Conservation (phyloP, 2,888 invertebrate genomes). For the Thereva unica region DNA sequence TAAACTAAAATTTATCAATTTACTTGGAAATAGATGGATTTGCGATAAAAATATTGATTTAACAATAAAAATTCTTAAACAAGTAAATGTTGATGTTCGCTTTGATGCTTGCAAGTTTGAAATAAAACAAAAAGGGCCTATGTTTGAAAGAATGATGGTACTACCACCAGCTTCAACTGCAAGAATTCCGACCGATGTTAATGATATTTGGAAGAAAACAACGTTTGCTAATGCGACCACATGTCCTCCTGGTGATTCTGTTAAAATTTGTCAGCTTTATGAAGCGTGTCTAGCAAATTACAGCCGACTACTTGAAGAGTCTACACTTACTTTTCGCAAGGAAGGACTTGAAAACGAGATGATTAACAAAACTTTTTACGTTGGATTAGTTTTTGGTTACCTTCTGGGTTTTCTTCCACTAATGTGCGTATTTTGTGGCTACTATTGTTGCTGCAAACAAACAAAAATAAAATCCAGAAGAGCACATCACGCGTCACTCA, state of each 20-base stretch:
- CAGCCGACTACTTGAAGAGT: neutral
- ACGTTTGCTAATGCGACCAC: neutral
- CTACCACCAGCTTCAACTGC: conserved; percentile 36
- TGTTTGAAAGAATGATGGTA: conserved; percentile 51
- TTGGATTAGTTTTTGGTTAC: too few relatives aligned
- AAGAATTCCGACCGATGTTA: conserved; percentile 37
- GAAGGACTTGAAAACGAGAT: too few relatives aligned
- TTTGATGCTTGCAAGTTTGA: conserved; percentile 48
- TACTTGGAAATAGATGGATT: conserved; percentile 63
- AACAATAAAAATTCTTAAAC: conserved; percentile 47
- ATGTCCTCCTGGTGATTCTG: neutral
- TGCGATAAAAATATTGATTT: conserved; percentile 59
- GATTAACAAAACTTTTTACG: too few relatives aligned
- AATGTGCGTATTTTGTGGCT: too few relatives aligned
- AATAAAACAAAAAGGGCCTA: conserved; percentile 35
- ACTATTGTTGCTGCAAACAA: too few relatives aligned
- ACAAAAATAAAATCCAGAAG: too few relatives aligned
- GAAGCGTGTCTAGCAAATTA: conserved; percentile 19
- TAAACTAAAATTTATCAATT: conserved; percentile 61
- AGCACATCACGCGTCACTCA: too few relatives aligned
- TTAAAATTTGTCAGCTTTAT: conserved; percentile 23
- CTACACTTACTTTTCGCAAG: too few relatives aligned
- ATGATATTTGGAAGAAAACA: conserved; percentile 35
- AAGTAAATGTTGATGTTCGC: conserved; percentile 46
- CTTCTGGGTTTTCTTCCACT: too few relatives aligned